Percentiles rank a stretch among this genome's conserved stretches.
Conservation (phyloP, 1,140 invertebrate genomes). For the Melanaphis sacchari region DNA sequence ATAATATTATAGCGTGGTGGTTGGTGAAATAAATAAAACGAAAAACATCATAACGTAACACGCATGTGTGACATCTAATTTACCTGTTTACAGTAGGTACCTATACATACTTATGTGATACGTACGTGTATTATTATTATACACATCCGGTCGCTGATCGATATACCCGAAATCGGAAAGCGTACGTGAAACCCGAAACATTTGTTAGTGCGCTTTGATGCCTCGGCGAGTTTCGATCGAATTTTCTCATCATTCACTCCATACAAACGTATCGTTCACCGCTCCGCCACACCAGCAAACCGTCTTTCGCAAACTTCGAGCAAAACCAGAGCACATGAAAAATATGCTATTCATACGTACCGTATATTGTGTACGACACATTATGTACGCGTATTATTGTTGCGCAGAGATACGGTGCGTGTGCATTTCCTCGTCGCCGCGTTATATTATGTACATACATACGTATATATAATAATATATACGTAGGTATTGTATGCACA, state of each 20-base stretch:
- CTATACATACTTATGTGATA: too few relatives aligned
- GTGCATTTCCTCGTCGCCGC: not conserved
- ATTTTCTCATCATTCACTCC: not conserved
- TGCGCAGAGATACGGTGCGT: not conserved
- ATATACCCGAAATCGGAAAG: not conserved
- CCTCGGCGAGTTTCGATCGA: not conserved
- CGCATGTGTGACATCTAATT: too few relatives aligned
- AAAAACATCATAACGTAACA: too few relatives aligned
- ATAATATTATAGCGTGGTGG: too few relatives aligned
- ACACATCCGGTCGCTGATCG: not conserved
- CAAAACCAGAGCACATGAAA: not conserved
- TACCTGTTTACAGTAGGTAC: too few relatives aligned
- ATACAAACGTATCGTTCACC: not conserved
- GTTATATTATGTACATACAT: not conserved
- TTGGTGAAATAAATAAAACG: too few relatives aligned
- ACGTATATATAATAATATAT: not conserved
- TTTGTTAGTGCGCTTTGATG: not conserved
- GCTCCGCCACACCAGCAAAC: too few relatives aligned
- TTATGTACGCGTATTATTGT: not conserved
- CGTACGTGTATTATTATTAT: not conserved
- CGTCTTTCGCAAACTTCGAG: not conserved
- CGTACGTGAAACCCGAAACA: not conserved
- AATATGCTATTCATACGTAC: slow-evolving; percentile 7
- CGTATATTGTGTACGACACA: not conserved
- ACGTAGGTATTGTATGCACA: not conserved